Evolutionary conservation across 2,888 invertebrate genomes (phyloP).

Genomic region (Tipula vernalis): DNA sequence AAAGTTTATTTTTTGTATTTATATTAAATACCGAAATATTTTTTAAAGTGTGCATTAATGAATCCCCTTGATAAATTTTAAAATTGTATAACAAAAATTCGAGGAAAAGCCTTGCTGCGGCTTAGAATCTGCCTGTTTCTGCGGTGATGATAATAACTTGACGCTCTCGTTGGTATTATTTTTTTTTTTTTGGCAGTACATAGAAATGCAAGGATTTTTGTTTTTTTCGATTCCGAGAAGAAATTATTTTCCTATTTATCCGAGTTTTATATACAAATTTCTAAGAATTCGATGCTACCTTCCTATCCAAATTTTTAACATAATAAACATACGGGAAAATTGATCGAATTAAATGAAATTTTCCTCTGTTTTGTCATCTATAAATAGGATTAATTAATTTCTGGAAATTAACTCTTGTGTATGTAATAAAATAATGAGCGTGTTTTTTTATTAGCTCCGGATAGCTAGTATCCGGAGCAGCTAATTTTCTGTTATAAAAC

Average conservation of each 20-base stretch:
- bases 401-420: background rate
- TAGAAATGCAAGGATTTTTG: background rate
- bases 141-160: background rate
- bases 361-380: background rate
- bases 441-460: too few relatives aligned
- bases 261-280: background rate
- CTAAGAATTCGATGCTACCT: background rate
- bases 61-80: background rate
- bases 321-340: background rate
- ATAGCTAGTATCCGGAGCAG: too few relatives aligned
- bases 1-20: background rate
- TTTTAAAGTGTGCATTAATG: background rate
- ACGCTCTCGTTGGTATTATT: background rate
- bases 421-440: too few relatives aligned
- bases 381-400: background rate
- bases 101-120: background rate
- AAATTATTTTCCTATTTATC: background rate
- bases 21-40: background rate
- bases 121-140: background rate
- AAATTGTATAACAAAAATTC: background rate
- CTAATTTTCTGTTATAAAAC: too few relatives aligned
- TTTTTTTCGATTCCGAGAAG: background rate
- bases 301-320: background rate
- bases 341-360: background rate
- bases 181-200: background rate